Evolutionary conservation across 2,113 vertebrate genomes (phyloP).

Genomic region (Gnathonemus echidnorhynchus): DNA sequence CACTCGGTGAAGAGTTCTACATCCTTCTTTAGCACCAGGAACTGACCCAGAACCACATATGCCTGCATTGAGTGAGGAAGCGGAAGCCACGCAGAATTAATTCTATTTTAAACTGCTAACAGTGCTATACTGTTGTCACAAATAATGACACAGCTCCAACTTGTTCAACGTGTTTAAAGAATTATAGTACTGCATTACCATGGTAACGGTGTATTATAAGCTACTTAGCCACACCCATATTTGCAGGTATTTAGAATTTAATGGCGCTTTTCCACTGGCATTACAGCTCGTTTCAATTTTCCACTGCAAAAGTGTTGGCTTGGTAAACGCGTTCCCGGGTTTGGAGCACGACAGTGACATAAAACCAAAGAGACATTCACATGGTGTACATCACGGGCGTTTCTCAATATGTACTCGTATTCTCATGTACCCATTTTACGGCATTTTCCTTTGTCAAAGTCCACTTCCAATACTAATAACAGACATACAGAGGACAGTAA

Average conservation of each 20-base stretch:
- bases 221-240: background rate
- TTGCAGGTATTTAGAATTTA: background rate
- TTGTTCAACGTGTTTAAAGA: background rate
- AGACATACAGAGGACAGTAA: background rate
- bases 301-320: background rate
- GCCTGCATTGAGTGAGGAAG: slow-evolving; percentile 36
- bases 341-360: background rate
- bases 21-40: slow-evolving; percentile 57
- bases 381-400: background rate
- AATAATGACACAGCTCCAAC: background rate
- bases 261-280: background rate
- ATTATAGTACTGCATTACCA: background rate
- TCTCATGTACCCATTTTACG: background rate
- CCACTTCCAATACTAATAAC: background rate
- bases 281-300: background rate
- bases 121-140: background rate
- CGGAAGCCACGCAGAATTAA: background rate
- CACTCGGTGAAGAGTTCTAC: slow-evolving; percentile 53
- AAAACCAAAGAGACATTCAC: background rate
- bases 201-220: background rate
- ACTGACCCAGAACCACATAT: slow-evolving; percentile 56
- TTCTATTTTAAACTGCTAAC: background rate
- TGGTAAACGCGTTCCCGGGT: background rate
- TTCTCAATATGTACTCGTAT: background rate
- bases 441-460: background rate